phyloP scores from a whole-genome alignment of 2,797 vertebrate genomes.

The Nasua narica region DNA sequence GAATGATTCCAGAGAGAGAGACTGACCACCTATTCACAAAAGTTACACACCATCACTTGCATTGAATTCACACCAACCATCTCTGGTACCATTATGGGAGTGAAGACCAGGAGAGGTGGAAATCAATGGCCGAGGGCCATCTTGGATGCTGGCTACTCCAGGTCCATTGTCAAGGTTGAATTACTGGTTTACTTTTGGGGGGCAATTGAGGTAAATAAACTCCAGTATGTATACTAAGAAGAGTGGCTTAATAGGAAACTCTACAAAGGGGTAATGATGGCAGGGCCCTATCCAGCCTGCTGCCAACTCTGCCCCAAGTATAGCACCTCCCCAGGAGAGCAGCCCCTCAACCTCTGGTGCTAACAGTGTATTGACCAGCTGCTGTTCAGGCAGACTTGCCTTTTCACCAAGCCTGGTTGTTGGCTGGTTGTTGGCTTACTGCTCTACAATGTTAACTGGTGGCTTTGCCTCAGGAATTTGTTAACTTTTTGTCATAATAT shows the following conservation, averaged over 20 bases:
- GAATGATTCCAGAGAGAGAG: neutral
- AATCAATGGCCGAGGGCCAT: neutral
- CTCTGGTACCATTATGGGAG: neutral
- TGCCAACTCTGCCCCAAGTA: neutral
- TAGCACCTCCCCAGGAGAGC: neutral
- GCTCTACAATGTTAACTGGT: neutral
- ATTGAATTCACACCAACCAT: neutral
- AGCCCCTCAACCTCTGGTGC: neutral
- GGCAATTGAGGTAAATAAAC: neutral
- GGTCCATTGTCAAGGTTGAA: neutral
- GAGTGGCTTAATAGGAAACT: neutral
- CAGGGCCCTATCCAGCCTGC: neutral
- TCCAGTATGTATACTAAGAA: neutral
- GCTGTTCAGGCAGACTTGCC: neutral
- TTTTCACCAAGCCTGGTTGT: neutral
- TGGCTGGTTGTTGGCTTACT: neutral
- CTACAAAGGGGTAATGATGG: neutral
- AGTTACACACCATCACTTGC: neutral
- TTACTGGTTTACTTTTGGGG: neutral
- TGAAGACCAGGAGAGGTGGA: neutral
- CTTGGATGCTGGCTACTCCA: neutral
- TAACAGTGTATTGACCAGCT: neutral
- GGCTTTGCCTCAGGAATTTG: neutral
- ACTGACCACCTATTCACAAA: neutral
- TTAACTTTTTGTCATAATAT: neutral